These are phyloP conservation scores for Vultur gryphus DNA, from an alignment of 2,797 vertebrate species.

Conservation along the genomic window DNA sequence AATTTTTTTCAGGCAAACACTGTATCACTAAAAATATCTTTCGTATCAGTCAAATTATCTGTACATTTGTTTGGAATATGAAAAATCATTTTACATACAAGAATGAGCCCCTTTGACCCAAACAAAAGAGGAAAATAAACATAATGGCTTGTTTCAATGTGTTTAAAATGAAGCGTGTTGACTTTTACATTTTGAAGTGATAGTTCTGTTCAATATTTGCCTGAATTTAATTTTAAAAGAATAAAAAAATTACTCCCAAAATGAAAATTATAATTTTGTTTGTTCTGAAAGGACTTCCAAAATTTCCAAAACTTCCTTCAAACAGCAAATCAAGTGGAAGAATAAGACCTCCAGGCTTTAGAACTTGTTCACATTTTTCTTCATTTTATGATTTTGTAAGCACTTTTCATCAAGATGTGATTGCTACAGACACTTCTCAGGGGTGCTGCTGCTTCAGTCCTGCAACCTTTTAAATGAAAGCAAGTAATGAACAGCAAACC, in stretches of 20 bases:
- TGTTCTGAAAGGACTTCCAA: neutral
- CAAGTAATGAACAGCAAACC: neutral
- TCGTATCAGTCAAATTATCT: neutral
- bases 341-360: neutral
- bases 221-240: neutral
- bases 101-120: neutral
- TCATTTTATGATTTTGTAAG: neutral
- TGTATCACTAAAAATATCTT: neutral
- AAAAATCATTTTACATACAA: neutral
- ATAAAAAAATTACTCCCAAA: neutral
- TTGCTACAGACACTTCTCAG: neutral
- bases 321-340: neutral
- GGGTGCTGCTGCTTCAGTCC: neutral
- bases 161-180: neutral
- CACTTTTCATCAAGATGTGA: neutral
- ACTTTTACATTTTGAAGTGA: neutral
- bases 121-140: neutral
- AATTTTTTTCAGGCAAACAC: neutral
- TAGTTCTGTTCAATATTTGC: neutral
- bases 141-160: neutral
- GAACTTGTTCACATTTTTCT: neutral
- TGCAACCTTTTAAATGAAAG: neutral
- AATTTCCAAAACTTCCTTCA: neutral
- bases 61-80: neutral
- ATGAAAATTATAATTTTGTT: neutral